phyloP scores from a whole-genome alignment of 2,888 invertebrate species.

The Hoplodrina ambigua region DNA sequence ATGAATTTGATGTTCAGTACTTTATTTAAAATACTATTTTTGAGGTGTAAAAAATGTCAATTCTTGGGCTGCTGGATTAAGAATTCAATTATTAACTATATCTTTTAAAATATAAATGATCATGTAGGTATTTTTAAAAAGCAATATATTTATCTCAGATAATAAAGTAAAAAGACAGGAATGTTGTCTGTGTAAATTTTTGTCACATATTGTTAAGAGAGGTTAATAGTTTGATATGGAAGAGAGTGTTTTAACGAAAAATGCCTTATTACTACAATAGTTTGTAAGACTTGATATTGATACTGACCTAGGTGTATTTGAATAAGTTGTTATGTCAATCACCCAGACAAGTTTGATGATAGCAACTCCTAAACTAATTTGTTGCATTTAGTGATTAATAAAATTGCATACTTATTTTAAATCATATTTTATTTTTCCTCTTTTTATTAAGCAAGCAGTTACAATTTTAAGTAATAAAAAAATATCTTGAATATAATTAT shows the following conservation, averaged over 20 bases:
- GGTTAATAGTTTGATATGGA: conserved; percentile 90
- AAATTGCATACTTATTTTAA: conserved; percentile 90
- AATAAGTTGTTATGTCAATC: conserved; percentile 83
- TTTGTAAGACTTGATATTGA: conserved; percentile 89
- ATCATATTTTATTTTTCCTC: conserved; percentile 67
- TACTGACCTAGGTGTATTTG: conserved; percentile 87
- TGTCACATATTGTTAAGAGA: conserved; percentile 84
- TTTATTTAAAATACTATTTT: conserved; percentile 52
- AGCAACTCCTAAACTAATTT: conserved; percentile 88
- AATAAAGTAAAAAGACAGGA: conserved; percentile 77
- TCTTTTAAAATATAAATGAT: conserved; percentile 80
- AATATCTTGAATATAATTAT: conserved; percentile 2
- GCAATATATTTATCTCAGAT: conserved; percentile 84
- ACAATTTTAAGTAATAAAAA: conserved; percentile 38
- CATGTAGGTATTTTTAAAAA: conserved; percentile 72
- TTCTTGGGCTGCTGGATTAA: conserved; percentile 84
- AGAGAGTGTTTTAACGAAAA: conserved; percentile 89
- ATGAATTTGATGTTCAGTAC: conserved; percentile 38
- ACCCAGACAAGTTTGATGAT: conserved; percentile 80
- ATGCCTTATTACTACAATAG: conserved; percentile 90
- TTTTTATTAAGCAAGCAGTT: conserved; percentile 1
- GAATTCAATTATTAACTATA: conserved; percentile 83
- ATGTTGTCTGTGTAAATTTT: conserved; percentile 83
- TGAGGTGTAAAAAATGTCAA: conserved; percentile 78
- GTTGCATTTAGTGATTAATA: conserved; percentile 90